Base-by-base conservation (phyloP, 2,888 invertebrate species). In the Drosophila pseudotakahashii region DNA sequence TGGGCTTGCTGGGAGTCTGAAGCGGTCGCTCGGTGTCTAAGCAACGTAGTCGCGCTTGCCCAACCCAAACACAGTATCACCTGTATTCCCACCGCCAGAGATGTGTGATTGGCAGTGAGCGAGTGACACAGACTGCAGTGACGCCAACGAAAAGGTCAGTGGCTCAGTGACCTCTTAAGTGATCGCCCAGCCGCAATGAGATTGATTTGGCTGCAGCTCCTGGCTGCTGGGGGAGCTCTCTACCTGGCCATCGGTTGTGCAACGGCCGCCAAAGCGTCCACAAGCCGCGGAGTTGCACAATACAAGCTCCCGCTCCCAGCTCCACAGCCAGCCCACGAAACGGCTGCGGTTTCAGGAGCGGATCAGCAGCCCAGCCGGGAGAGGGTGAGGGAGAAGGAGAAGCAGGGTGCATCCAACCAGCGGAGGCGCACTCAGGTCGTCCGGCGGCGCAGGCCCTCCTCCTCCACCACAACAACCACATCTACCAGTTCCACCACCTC, bases 251-350 rank as follows among this genome's bases (percentile, higher is more conserved):
- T 73, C 71, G 75, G 52, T 89, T 89, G 85, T 83, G 90, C 89
- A 90, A 90, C 82, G 69, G 36, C 72, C 39, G 63, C 60, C 10
- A 73, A 58, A 41, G 52, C 52, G 36, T 73, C 73, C 45, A 76
- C 72, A 63, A 68, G 75, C 50, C 84, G 79, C 19, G 63, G 66
- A 11, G 78, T 88, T 85, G 83, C 78, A 85, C 88, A 88, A 82
- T 88, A 85, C 42, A 82, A 60, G 50, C 64, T 88, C 62, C 82
- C 88, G 23, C 66, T 79, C 23, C 54, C 75, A 45, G 73, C 61
- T 41, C 68, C 68, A 41, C 10, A 34, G 51, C 52, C 64, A 39
- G 55, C 37, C 45, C 57, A 52, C 34, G 71, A 79, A 45, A 62
- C 45, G 39, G 50, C 64, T 47, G 39, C 45, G 37, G 16, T 16